These are phyloP conservation scores for Bufo bufo DNA, from an alignment of 2,113 vertebrate genomes.

Conservation along the genomic window DNA sequence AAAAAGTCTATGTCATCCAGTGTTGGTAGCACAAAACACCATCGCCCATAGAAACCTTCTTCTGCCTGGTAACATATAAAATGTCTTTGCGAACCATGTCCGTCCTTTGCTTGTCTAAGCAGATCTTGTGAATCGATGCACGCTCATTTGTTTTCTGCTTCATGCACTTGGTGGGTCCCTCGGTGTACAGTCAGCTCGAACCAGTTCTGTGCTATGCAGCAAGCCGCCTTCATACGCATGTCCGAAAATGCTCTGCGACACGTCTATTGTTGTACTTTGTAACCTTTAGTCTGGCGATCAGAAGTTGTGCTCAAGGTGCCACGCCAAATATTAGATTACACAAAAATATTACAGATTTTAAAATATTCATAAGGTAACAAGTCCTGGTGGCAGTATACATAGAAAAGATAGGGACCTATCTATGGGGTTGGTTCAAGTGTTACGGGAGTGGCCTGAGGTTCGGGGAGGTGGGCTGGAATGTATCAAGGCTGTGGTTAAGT, in stretches of 20 bases:
- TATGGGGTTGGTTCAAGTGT: slow-evolving; percentile 20
- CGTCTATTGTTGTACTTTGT: neutral
- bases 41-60: neutral
- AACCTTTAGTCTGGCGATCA: slow-evolving; percentile 10
- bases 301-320: slow-evolving; percentile 13
- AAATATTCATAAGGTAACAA: slow-evolving; percentile 12
- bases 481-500: slow-evolving; percentile 72
- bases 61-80: neutral
- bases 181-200: neutral
- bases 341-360: slow-evolving; percentile 7
- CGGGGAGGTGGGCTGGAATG: slow-evolving; percentile 26
- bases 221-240: neutral
- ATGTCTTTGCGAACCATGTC: neutral
- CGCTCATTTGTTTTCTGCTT: neutral
- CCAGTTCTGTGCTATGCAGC: neutral
- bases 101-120: neutral
- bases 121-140: neutral
- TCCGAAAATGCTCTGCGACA: neutral
- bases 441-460: slow-evolving; percentile 5
- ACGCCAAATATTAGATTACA: slow-evolving; percentile 9
- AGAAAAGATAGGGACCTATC: neutral
- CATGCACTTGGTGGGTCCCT: slow-evolving; percentile 13
- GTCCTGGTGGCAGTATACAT: slow-evolving; percentile 36
- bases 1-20: slow-evolving; percentile 9
- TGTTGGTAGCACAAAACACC: slow-evolving; percentile 9